Percentiles rank a stretch among this genome's conserved stretches.
Evolutionary conservation across 2,113 vertebrate genomes (phyloP).

Genomic region (Camelus bactrianus): DNA sequence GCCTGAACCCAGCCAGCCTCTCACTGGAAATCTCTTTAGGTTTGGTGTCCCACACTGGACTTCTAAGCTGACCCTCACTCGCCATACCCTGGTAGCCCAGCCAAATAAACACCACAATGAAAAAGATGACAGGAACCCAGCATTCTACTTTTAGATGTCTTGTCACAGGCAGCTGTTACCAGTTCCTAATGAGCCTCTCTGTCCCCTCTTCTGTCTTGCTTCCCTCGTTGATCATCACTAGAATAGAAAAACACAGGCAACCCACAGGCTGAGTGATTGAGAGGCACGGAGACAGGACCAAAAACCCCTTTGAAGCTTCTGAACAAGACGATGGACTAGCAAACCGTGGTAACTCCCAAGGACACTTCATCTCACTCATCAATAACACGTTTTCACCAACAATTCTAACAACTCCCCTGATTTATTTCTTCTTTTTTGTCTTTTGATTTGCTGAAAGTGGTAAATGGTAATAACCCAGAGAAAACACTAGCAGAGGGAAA

Average conservation of each 20-base stretch:
- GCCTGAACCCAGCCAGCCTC: background rate
- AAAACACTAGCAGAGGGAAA: background rate
- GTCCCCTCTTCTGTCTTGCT: background rate
- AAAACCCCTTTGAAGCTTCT: background rate
- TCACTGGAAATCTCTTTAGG: background rate
- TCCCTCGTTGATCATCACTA: background rate
- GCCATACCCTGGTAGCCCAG: background rate
- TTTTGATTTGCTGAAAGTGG: background rate
- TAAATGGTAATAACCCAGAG: background rate
- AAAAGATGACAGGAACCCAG: background rate
- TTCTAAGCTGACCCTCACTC: background rate
- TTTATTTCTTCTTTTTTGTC: background rate
- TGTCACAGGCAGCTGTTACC: background rate
- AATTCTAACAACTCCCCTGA: background rate
- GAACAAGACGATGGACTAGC: background rate
- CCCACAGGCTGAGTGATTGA: background rate
- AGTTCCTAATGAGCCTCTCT: background rate
- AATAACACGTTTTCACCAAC: background rate
- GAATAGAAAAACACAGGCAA: background rate
- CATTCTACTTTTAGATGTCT: background rate
- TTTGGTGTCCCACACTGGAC: background rate
- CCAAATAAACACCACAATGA: background rate
- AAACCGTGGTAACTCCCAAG: background rate
- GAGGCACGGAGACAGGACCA: background rate
- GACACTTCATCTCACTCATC: background rate